Evolutionary conservation across 1,140 invertebrate species (phyloP).

Genomic region (Phocides pigmalion): DNA sequence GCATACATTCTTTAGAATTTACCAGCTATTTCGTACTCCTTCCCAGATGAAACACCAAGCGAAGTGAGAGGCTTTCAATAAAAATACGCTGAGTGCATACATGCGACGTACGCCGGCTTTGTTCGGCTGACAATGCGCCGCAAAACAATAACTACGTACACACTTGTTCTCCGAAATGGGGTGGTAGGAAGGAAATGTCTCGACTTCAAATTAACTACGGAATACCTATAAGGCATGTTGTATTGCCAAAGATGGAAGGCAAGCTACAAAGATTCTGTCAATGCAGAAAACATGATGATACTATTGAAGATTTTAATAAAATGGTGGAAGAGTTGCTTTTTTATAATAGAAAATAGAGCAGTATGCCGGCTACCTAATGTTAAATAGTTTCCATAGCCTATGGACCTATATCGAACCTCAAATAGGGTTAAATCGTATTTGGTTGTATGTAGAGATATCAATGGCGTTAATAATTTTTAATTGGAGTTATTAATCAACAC

Average conservation of each 20-base stretch:
- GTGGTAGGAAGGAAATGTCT: conserved; percentile 25
- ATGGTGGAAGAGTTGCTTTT: no score
- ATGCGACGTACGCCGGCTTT: conserved; percentile 12
- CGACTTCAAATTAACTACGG: conserved; percentile 22
- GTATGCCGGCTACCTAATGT: no score
- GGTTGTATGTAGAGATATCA: no score
- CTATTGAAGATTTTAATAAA: no score
- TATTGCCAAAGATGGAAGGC: neutral
- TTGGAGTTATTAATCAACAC: no score
- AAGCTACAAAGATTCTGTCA: no score
- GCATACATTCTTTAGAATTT: conserved; percentile 34
- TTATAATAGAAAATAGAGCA: no score
- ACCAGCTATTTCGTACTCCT: conserved; percentile 29
- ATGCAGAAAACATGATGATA: no score
- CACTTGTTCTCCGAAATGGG: conserved; percentile 25
- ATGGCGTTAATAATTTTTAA: no score
- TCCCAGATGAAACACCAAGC: conserved; percentile 19
- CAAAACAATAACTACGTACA: conserved; percentile 24
- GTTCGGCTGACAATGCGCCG: conserved; percentile 15
- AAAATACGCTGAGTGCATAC: conserved; percentile 23
- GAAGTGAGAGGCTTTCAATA: conserved; percentile 28
- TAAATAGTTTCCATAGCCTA: no score
- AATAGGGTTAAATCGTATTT: no score
- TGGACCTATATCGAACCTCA: no score
- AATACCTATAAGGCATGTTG: neutral